Evolutionary conservation across 2,113 vertebrate genomes (phyloP).

Genomic region (Progne subis): DNA sequence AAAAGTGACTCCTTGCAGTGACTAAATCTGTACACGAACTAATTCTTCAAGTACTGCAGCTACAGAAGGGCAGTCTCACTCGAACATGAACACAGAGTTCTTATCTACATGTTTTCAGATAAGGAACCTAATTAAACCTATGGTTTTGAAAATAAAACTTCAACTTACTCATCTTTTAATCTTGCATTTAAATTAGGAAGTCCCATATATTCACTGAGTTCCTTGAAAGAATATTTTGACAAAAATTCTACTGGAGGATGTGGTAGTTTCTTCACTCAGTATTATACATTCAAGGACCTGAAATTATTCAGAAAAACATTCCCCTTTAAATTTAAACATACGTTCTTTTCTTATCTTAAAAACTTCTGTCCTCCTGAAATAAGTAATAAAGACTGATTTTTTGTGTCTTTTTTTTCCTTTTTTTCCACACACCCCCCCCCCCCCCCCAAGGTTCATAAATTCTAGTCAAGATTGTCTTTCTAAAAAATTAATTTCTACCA

Average conservation of each 20-base stretch:
- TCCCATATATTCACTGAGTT: slow-evolving; percentile 98
- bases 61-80: not conserved
- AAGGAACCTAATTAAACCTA: not conserved
- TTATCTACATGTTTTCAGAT: not conserved
- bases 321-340: not conserved
- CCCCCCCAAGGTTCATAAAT: not conserved
- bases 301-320: not conserved
- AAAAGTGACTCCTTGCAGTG: not conserved
- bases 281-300: slow-evolving; percentile 94
- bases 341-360: not conserved
- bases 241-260: slow-evolving; percentile 97
- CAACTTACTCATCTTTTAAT: slow-evolving; percentile 90
- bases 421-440: no score
- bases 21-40: not conserved
- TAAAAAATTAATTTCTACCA: not conserved
- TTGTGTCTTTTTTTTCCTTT: no score
- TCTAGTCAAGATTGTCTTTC: not conserved
- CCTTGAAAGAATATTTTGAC: slow-evolving; percentile 99
- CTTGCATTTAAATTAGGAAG: slow-evolving; percentile 94
- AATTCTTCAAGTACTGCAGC: not conserved
- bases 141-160: not conserved
- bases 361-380: not conserved
- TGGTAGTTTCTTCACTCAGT: slow-evolving; percentile 96
- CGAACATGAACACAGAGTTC: not conserved
- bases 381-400: not conserved